A percentile compares a stretch with the other conserved stretches of the same genome.
Conservation (phyloP, 2,888 invertebrate genomes). For the Congeria kusceri region DNA sequence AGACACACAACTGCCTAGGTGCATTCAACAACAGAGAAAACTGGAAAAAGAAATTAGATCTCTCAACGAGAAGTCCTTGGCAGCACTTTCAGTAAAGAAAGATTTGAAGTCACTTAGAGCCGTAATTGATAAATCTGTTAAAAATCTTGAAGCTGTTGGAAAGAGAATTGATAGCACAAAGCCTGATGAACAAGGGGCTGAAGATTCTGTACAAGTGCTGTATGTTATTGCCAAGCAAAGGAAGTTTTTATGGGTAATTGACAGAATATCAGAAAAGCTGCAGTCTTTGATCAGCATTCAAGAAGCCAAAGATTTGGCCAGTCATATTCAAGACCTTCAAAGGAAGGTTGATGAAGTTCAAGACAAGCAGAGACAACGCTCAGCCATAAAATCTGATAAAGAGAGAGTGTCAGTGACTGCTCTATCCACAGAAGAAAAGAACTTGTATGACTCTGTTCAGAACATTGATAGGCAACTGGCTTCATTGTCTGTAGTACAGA, state of each 20-base stretch:
- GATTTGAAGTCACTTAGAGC: neutral
- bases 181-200: slow-evolving; percentile 23
- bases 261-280: slow-evolving; percentile 31
- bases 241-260: slow-evolving; percentile 14
- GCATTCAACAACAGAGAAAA: slow-evolving; percentile 50
- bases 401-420: slow-evolving; percentile 24
- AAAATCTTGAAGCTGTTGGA: slow-evolving; percentile 1
- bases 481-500: neutral
- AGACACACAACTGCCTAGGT: slow-evolving; percentile 15
- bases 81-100: slow-evolving; percentile 4
- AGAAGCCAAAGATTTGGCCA: slow-evolving; percentile 19
- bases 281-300: slow-evolving; percentile 11
- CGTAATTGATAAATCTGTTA: slow-evolving; percentile 10
- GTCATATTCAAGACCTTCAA: slow-evolving; percentile 11
- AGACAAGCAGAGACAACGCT: slow-evolving; percentile 20
- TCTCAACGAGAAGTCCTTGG: slow-evolving; percentile 10
- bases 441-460: slow-evolving; percentile 25
- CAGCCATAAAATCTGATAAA: slow-evolving; percentile 40
- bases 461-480: slow-evolving; percentile 39
- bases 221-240: slow-evolving; percentile 27
- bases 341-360: neutral
- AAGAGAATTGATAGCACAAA: slow-evolving; percentile 15
- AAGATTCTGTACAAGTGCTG: slow-evolving; percentile 36
- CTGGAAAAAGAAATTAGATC: slow-evolving; percentile 13
- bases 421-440: slow-evolving; percentile 31